Evolutionary conservation across 2,113 vertebrate species (phyloP).

Genomic region (Phaethon lepturus): DNA sequence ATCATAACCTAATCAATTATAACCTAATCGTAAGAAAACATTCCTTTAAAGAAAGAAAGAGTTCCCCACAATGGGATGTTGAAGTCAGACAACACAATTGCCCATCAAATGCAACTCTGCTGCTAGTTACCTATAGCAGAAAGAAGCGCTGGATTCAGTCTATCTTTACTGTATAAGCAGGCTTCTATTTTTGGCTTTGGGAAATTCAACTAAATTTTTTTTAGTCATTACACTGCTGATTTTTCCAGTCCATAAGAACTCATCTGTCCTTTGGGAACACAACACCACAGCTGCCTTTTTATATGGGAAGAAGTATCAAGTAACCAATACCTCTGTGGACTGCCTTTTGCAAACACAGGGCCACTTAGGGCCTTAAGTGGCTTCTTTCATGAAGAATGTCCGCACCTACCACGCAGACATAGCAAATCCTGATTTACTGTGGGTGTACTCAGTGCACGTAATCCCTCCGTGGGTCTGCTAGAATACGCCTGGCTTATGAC

Average conservation of each 20-base stretch:
- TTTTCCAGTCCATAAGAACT: slow-evolving; percentile 3
- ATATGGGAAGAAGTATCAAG: not conserved
- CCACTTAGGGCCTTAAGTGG: not conserved
- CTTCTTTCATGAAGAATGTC: not conserved
- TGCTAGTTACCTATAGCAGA: not conserved
- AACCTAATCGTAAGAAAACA: not conserved
- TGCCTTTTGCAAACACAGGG: not conserved
- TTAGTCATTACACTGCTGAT: not conserved
- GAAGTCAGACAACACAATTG: not conserved
- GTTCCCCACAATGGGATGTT: not conserved
- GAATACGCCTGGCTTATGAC: not conserved
- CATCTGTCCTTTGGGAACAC: not conserved
- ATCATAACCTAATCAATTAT: not conserved
- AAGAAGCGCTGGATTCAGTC: not conserved
- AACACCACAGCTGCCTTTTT: not conserved
- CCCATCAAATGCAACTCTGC: not conserved
- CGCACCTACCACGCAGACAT: not conserved
- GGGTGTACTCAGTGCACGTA: not conserved
- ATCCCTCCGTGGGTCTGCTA: not conserved
- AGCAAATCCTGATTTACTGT: not conserved
- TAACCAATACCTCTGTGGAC: not conserved
- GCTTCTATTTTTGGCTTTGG: not conserved
- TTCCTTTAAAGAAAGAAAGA: not conserved
- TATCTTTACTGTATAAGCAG: not conserved
- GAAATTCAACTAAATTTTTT: not conserved